Evolutionary conservation across 2,888 invertebrate genomes (phyloP), one percentile per base, ranked within the genome.

Genomic region (Amphipyra berbera): DNA sequence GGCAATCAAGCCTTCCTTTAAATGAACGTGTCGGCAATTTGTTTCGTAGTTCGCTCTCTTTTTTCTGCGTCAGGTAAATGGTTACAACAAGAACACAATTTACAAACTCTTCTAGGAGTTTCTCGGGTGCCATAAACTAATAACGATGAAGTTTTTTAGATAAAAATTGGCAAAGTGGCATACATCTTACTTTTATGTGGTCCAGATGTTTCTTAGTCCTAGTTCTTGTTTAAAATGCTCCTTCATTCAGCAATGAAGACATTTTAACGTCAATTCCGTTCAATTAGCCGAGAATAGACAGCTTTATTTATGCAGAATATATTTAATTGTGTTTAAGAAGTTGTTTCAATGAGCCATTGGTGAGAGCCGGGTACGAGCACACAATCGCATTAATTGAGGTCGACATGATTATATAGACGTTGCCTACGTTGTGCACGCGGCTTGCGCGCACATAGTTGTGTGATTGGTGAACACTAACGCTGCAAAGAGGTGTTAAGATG

Each of bases 391-490:
- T 44, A 44, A 44, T 44, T 44, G 21, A 44, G 44, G 21, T 44
- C 38, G 21, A 5, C 12, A 15, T 49, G 37, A 37, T 37, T 15
- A 12, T 40, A 27, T 5, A 13, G 38, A 13, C 40, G 27, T n/a
- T 40, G 40, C 45, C 44, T 30, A n/a, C 37, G 27, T 12, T 8
- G 50, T 27, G 50, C n/a, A 27, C 27, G n/a, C 40, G 38, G 12
- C 37, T 55, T 12, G 10, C 2, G 6, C 13, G 7, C 13, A 45
- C 35, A 27, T 15, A 15, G 41, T 44, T 50, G 40, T 40, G 12
- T 46, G 44, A 55, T 62, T 62, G 33, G 38, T 33, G 42, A 61
- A 6, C n/a, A n/a, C 27, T 12, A 8, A 27, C 50, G 50, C 40
- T 27, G 21, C 38, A 21, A 35, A 47, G 47, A 10, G 35, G 35